Base-by-base conservation (phyloP, 2,888 invertebrate genomes). In the Ectobius pallidus region DNA sequence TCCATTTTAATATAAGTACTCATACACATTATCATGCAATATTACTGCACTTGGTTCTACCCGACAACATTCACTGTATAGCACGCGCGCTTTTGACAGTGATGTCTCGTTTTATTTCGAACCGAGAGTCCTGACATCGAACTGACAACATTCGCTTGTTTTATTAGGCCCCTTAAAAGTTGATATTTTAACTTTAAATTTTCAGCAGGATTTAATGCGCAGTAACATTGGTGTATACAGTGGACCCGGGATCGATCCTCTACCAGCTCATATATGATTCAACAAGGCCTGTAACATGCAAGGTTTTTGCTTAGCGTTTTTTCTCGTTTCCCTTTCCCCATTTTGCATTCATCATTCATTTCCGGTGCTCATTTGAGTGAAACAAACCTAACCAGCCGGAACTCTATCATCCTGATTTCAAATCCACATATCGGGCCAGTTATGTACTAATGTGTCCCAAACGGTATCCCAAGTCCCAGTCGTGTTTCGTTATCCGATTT, bases 341-440 rank as follows among this genome's bases (percentile, higher is more conserved):
- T 65, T 65, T 42, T 27, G 44, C 65, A 44, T 65, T 27, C 46
- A 65, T 65, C 65, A 65, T 65, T 65, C 65, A 46, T 65, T 65
- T 46, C 27, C 44, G 44, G 18, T 32, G 61, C 30, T 61, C 32
- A 61, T 61, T 61, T 61, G 32, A 32, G 32, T 25, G 65, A 32
- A 58, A 58, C 58, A 58, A 58, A 52, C 14, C 58, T 18, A 30
- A 25, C 46, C 44, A 46, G 46, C 46, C 65, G 42, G 65, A 65
- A 65, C 42, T 22, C 42, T 25, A 27, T 55, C 55, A 55, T 55
- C 55, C 55, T 25, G 55, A 25, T 55, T 22, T 55, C 55, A 55
- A 55, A 55, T 55, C 25, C 44, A 65, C 25, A 58, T 27, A 14
- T 25, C 55, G 39, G n/a, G 6, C 14, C 39, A n/a, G 46, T 46